Percentiles rank a stretch among this genome's conserved stretches.
Conservation (phyloP, 92 coral and sea anemone species). For the Paragorgia papillata region DNA sequence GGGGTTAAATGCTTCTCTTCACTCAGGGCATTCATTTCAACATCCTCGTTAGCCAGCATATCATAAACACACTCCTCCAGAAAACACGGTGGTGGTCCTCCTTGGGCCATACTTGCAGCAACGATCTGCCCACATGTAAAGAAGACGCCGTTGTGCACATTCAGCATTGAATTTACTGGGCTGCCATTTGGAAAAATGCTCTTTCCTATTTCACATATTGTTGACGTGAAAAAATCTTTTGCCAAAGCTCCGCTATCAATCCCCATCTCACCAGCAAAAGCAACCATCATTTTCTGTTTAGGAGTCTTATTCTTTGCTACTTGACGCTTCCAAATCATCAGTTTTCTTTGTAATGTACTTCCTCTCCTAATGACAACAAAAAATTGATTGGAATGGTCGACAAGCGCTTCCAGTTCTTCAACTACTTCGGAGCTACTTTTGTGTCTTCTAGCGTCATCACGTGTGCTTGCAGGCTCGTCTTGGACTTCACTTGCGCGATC, state of each 20-base stretch:
- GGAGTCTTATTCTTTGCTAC: slow-evolving; percentile 7
- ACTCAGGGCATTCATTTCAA: slow-evolving; percentile 46
- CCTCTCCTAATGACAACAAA: slow-evolving; percentile 62
- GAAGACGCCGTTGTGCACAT: slow-evolving; percentile 39
- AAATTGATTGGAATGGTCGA: slow-evolving; percentile 40
- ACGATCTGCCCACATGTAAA: slow-evolving; percentile 33
- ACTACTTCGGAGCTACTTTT: neutral
- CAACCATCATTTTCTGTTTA: slow-evolving; percentile 11
- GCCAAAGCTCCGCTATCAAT: slow-evolving; percentile 41
- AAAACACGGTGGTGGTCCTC: slow-evolving; percentile 44
- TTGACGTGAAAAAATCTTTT: slow-evolving; percentile 31
- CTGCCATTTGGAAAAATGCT: slow-evolving; percentile 22
- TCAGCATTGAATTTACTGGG: slow-evolving; percentile 12
- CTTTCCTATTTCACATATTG: slow-evolving; percentile 7
- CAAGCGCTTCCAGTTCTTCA: neutral
- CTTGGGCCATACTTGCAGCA: slow-evolving; percentile 32
- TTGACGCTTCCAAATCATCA: slow-evolving; percentile 36
- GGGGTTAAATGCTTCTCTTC: slow-evolving; percentile 53
- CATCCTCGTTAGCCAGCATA: slow-evolving; percentile 52
- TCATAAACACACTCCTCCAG: slow-evolving; percentile 58
- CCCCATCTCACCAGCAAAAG: slow-evolving; percentile 43
- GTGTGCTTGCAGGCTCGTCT: neutral
- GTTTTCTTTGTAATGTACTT: slow-evolving; percentile 49
- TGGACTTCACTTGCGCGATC: neutral
- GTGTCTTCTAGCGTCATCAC: neutral